Base-by-base conservation (phyloP, 2,888 invertebrate species). In the Hedya salicella region DNA sequence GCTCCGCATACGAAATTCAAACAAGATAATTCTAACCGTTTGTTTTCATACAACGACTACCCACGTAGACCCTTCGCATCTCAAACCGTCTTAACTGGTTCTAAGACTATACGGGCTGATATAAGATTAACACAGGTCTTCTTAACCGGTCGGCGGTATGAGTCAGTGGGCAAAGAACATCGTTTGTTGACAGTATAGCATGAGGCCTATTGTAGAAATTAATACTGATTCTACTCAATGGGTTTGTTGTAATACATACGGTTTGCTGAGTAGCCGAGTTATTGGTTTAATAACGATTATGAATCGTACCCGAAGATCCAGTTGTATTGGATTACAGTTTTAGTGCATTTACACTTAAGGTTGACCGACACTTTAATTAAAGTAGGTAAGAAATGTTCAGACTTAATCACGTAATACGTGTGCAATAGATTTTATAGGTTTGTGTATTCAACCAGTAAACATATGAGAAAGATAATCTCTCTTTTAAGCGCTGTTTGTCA, bases 1-100 rank as follows among this genome's bases (percentile, higher is more conserved):
- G 59, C 30, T 39, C 53, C 46, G 64, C 39, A 60, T 60, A 60
- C 59, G 52, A 60, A 65, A 61, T 54, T 61, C 54, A 42, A 66
- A 61, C 61, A 66, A 66, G 66, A 66, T 61, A 61, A 53, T 65
- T 40, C 42, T 39, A 19, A 54, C 19, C 39, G 66, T 54, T 54
- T 66, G 60, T 66, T 66, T 60, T 66, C 48, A 49, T 61, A 49
- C 8, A 11, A 1, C 32, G 32, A 32, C 61, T 61, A 61, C 19
- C 17, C 16, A 16, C 46, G 16, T 39, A 30, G 60, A 53, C 30
- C 46, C 19, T 44, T 32, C 52, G 17, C 46, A 32, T 65, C 39
- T 46, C 8, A 17, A 25, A n/a, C n/a, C 11, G n/a, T 30, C 30
- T 17, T 2, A 14, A 17, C 19, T 13, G 17, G 9, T 50, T 17